Conservation (phyloP, 2,113 vertebrate species). For the Kobus ellipsiprymnus region DNA sequence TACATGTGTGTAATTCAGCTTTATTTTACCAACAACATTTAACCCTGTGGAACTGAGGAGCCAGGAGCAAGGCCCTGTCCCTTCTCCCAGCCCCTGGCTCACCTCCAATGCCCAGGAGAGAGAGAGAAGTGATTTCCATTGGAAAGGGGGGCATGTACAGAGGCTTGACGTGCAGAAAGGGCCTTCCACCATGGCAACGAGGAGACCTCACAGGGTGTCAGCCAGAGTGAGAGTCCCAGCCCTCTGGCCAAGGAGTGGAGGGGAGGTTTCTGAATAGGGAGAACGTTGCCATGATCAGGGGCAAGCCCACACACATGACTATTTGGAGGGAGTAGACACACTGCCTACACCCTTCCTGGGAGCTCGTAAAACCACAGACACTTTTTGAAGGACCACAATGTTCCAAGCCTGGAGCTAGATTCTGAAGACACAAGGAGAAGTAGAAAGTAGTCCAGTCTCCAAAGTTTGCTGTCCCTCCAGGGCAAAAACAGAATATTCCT, state of each 20-base stretch:
- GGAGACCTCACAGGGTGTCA: background rate
- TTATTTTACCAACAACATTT: too few species aligned
- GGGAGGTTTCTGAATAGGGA: fast-evolving
- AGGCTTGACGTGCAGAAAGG: background rate
- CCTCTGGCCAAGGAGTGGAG: background rate
- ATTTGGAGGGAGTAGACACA: fast-evolving
- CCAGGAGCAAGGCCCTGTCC: background rate
- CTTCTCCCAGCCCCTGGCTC: too few species aligned
- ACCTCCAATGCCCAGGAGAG: background rate
- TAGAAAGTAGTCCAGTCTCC: background rate
- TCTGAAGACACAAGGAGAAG: background rate
- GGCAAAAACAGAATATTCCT: background rate
- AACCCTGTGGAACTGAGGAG: fast-evolving
- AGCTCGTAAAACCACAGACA: fast-evolving
- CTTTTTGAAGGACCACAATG: too few species aligned
- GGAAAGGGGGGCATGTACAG: fast-evolving
- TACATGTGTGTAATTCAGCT: background rate
- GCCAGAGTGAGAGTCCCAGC: too few species aligned
- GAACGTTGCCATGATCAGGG: fast-evolving
- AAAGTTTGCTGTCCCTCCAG: too few species aligned
- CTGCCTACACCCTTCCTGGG: background rate
- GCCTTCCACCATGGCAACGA: fast-evolving
- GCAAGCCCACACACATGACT: fast-evolving
- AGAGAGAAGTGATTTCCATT: fast-evolving
- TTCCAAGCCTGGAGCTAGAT: too few species aligned